These are phyloP conservation scores for Neogale vison DNA, from an alignment of 2,113 vertebrate genomes.

Conservation along the genomic window DNA sequence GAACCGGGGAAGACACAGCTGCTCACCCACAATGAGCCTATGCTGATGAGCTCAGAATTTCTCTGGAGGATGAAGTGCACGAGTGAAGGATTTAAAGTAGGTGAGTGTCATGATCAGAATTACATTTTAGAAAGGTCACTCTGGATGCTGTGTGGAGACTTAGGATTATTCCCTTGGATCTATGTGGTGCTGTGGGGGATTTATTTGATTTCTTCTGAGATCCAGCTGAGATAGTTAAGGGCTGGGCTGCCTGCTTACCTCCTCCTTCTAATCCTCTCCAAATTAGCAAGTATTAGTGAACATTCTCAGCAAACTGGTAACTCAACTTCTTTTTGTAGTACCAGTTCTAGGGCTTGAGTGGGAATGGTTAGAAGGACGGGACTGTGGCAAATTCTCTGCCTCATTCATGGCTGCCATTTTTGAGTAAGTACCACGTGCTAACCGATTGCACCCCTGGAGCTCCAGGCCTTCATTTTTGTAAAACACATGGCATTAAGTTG, in stretches of 20 bases:
- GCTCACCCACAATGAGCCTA: neutral
- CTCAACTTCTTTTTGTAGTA: neutral
- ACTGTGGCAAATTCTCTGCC: neutral
- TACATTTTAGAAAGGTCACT: slow-evolving; percentile 57
- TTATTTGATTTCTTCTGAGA: slow-evolving; percentile 43
- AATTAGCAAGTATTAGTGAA: neutral
- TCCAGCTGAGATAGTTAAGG: neutral
- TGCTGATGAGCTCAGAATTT: neutral
- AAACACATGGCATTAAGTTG: neutral
- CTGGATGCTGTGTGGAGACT: neutral
- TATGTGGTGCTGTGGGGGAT: neutral
- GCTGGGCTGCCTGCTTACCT: neutral
- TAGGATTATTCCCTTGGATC: neutral
- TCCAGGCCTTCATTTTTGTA: neutral
- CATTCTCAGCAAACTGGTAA: neutral
- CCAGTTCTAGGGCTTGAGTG: neutral
- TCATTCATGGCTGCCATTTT: neutral
- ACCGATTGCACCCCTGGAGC: neutral
- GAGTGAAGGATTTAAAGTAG: neutral
- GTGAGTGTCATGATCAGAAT: neutral
- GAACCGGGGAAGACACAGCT: neutral
- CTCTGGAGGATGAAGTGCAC: neutral
- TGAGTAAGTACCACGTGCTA: neutral
- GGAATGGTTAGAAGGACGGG: neutral
- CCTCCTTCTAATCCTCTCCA: neutral